phyloP scores from a whole-genome alignment of 2,888 invertebrate species.

The Hesperia comma region DNA sequence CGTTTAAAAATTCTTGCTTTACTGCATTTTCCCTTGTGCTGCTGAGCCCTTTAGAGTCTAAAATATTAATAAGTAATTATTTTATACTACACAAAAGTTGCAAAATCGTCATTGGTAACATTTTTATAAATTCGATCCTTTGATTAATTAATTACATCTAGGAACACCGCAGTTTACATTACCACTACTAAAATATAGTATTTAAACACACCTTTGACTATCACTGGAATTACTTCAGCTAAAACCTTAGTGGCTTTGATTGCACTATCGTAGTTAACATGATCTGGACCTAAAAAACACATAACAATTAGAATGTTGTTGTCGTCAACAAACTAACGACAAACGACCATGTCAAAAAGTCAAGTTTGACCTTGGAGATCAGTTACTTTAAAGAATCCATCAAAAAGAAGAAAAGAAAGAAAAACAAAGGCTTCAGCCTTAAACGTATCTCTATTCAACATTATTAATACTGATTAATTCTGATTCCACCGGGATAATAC shows the following conservation, averaged over 20 bases:
- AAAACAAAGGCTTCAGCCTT: too few relatives aligned
- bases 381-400: too few relatives aligned
- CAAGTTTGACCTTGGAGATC: too few relatives aligned
- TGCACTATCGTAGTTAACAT: conserved; percentile 56
- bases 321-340: background rate
- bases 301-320: background rate
- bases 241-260: conserved; percentile 50
- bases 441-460: too few relatives aligned
- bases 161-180: background rate
- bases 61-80: background rate
- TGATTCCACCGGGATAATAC: too few relatives aligned
- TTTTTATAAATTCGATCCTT: too few relatives aligned
- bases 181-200: background rate
- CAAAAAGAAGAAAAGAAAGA: too few relatives aligned
- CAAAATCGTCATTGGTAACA: too few relatives aligned
- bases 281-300: conserved; percentile 55
- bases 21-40: conserved; percentile 47
- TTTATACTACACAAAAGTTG: too few relatives aligned
- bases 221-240: conserved; percentile 51
- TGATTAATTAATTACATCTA: background rate
- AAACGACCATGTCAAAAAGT: too few relatives aligned
- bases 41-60: conserved; percentile 56
- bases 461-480: too few relatives aligned
- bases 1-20: conserved; percentile 52
- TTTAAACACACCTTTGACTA: conserved; percentile 55